phyloP scores from a whole-genome alignment of 1,140 invertebrate genomes.

The Wiebesia pumilae region DNA sequence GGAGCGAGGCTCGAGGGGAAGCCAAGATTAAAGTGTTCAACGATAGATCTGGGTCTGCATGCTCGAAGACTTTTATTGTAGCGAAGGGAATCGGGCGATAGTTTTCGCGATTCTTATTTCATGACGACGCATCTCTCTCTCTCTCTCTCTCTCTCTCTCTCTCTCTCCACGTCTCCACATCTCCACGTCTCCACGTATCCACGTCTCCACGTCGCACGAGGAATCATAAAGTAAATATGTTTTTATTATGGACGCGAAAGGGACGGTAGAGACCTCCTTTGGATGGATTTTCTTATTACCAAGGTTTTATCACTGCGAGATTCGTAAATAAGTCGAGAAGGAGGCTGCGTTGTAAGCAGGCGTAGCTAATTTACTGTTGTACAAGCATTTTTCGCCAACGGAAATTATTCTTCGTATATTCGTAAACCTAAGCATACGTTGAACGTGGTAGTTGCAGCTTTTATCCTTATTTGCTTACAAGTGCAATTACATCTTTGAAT shows the following conservation, averaged over 20 bases:
- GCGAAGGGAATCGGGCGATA: neutral
- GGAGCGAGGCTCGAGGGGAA: neutral
- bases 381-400: neutral
- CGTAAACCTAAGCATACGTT: too few relatives aligned
- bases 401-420: too few relatives aligned
- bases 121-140: neutral
- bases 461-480: neutral
- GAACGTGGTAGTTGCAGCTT: neutral
- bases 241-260: neutral
- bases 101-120: conserved; percentile 9
- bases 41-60: neutral
- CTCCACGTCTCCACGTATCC: neutral
- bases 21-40: conserved; percentile 21
- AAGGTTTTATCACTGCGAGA: neutral
- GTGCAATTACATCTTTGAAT: neutral
- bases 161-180: neutral
- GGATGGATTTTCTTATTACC: neutral
- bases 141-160: neutral
- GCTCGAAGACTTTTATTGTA: neutral
- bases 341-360: neutral
- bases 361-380: neutral
- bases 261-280: neutral
- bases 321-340: neutral
- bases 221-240: neutral
- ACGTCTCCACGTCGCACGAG: neutral